These are phyloP conservation scores for Platyrinchus mystaceus DNA, from an alignment of 2,797 vertebrate species.

Conservation along the genomic window DNA sequence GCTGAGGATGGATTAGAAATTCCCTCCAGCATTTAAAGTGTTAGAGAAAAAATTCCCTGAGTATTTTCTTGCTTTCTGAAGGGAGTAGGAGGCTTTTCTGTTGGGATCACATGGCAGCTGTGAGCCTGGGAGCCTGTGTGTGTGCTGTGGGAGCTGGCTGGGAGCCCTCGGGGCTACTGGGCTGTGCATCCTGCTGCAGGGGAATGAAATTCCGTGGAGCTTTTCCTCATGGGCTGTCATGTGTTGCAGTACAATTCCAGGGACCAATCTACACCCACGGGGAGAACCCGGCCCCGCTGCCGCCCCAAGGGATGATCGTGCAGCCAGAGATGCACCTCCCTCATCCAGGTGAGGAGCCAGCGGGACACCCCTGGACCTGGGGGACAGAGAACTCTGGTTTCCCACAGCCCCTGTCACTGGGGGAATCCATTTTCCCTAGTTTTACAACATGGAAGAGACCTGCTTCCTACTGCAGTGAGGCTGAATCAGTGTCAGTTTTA, in stretches of 20 bases:
- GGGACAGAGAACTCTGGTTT: background rate
- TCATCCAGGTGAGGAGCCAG: constrained; percentile 82
- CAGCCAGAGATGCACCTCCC: constrained; percentile 97
- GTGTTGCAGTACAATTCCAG: constrained; percentile 90
- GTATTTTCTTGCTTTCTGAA: background rate
- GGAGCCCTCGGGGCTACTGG: background rate
- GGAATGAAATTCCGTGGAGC: background rate
- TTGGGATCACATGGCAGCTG: background rate
- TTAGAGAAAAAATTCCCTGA: background rate
- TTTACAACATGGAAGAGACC: background rate
- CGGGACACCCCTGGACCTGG: background rate
- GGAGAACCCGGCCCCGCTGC: constrained; percentile 88
- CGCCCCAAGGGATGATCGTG: constrained; percentile 95
- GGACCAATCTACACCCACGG: constrained; percentile 96
- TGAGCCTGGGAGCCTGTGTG: background rate
- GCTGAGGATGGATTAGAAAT: background rate
- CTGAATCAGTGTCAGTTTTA: background rate
- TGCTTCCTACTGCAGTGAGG: background rate
- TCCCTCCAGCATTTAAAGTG: background rate
- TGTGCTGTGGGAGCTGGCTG: background rate
- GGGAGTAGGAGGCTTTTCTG: background rate
- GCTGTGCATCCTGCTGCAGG: background rate
- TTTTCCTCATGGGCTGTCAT: background rate
- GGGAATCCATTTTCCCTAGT: background rate
- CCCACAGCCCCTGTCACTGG: fast-evolving